Evolutionary conservation across 1,140 invertebrate genomes (phyloP).

Genomic region (Pygmarrhopalites habei): DNA sequence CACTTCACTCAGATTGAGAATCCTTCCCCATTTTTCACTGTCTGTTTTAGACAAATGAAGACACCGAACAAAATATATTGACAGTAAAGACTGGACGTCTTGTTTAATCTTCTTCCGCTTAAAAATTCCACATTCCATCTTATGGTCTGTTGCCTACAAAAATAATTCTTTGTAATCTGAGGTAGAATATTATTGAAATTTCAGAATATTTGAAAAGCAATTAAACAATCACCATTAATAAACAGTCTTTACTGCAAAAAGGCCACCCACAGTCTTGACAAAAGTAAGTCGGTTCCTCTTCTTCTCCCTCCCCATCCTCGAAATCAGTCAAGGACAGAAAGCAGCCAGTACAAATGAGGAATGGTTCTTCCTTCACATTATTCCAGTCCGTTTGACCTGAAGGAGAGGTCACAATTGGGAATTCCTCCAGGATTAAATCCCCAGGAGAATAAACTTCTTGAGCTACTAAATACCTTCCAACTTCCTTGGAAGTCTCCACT

Average conservation of each 20-base stretch:
- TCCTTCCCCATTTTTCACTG: background rate
- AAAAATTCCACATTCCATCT: conserved; percentile 1
- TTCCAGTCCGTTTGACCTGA: background rate
- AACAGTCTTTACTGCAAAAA: background rate
- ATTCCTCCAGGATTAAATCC: background rate
- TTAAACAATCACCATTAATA: background rate
- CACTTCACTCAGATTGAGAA: background rate
- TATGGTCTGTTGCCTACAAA: background rate
- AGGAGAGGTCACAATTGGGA: background rate
- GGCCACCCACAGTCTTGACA: background rate
- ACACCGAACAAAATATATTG: background rate
- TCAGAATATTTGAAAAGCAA: background rate
- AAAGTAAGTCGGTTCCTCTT: too few species aligned
- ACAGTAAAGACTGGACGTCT: background rate
- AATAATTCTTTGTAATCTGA: background rate
- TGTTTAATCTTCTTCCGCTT: background rate
- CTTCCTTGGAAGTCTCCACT: background rate
- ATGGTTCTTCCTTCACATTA: background rate
- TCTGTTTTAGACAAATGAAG: background rate
- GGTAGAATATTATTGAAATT: background rate
- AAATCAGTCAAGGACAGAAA: background rate
- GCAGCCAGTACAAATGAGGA: background rate
- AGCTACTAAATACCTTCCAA: background rate
- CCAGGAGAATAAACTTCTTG: background rate
- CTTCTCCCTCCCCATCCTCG: background rate